phyloP scores from a whole-genome alignment of 2,113 vertebrate species.

The Indicator maculatus region DNA sequence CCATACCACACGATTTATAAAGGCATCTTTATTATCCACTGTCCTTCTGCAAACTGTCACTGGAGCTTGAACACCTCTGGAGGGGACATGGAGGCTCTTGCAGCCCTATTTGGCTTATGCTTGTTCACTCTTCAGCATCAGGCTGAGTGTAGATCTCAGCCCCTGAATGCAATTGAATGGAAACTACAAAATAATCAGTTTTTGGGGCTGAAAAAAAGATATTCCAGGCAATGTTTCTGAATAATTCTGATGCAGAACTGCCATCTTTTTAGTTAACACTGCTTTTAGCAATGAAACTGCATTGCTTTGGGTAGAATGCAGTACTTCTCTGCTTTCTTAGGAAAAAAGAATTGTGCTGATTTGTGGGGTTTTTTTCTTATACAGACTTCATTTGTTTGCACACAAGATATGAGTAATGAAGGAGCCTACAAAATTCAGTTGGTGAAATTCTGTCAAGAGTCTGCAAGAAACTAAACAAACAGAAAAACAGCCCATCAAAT shows the following conservation, averaged over 20 bases:
- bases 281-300: background rate
- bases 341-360: conserved; percentile 35
- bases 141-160: background rate
- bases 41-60: background rate
- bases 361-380: background rate
- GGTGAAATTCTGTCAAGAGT: background rate
- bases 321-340: conserved; percentile 13
- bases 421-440: conserved; percentile 39
- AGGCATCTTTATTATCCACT: background rate
- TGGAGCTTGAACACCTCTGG: background rate
- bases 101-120: background rate
- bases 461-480: conserved; percentile 48
- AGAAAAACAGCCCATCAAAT: conserved; percentile 44
- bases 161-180: background rate
- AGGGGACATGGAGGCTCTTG: background rate
- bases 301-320: background rate
- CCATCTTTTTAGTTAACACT: background rate
- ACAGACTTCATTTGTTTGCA: conserved; percentile 56
- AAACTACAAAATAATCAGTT: background rate
- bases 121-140: background rate
- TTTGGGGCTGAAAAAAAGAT: background rate
- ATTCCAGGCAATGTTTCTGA: background rate
- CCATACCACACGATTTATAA: background rate
- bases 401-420: conserved; percentile 59
- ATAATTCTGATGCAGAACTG: background rate